Evolutionary conservation across 2,797 vertebrate species (phyloP).

Genomic region (Agapornis canus): DNA sequence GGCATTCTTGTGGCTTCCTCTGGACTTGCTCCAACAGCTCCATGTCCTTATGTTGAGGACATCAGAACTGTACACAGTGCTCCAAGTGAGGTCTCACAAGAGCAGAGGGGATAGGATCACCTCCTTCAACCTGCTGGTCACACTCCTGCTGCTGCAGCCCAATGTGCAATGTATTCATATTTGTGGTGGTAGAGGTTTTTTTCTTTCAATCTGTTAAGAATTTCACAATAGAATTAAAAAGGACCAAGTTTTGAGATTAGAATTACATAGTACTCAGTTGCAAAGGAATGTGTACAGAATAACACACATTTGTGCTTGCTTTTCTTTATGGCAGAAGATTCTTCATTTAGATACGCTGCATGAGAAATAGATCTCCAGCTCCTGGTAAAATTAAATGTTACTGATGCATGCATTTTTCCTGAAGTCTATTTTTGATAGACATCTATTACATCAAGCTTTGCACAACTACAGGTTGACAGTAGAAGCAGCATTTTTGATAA

Average conservation of each 20-base stretch:
- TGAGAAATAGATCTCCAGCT: constrained; percentile 26
- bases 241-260: not conserved
- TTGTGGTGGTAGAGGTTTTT: not conserved
- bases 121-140: not conserved
- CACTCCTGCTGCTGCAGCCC: not conserved
- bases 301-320: not conserved
- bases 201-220: not conserved
- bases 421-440: constrained; percentile 30
- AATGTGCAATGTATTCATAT: not conserved
- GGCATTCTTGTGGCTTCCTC: not conserved
- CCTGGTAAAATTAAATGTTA: constrained; percentile 37
- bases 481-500: not conserved
- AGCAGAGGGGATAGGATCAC: not conserved
- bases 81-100: not conserved
- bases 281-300: not conserved
- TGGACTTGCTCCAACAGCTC: not conserved
- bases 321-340: not conserved
- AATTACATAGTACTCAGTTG: not conserved
- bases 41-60: not conserved
- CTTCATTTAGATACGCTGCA: constrained; percentile 26
- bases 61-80: not conserved
- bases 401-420: constrained; percentile 47
- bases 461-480: not conserved
- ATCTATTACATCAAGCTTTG: not conserved
- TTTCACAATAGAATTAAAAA: not conserved